phyloP scores from a whole-genome alignment of 1,140 invertebrate species.

The Hycleus cichorii region DNA sequence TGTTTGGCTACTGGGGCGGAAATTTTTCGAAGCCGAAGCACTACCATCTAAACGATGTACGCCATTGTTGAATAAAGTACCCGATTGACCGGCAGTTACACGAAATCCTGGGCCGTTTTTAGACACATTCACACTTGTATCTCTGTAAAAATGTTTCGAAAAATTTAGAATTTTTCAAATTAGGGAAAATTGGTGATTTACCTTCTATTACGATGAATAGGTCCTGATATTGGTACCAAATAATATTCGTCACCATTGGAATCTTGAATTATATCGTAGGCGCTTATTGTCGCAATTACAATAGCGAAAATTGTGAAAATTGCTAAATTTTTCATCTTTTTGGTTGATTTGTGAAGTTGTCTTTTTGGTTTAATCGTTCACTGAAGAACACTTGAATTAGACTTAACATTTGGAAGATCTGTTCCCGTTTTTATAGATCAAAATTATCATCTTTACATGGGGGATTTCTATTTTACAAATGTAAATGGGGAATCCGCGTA shows the following conservation, averaged over 20 bases:
- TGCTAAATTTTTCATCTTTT: too few relatives aligned
- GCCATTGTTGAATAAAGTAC: constrained; percentile 17
- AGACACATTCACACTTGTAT: constrained; percentile 7
- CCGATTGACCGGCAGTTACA: constrained; percentile 12
- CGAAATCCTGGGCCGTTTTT: constrained; percentile 1
- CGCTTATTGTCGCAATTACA: too few relatives aligned
- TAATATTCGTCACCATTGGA: not conserved
- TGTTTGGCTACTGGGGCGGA: constrained; percentile 10
- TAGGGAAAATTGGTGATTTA: not conserved
- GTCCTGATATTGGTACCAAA: not conserved
- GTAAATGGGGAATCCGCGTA: too few relatives aligned
- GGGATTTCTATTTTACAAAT: too few relatives aligned
- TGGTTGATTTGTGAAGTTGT: too few relatives aligned
- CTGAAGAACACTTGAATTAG: too few relatives aligned
- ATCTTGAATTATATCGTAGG: constrained; percentile 5
- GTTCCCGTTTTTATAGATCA: too few relatives aligned
- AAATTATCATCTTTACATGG: too few relatives aligned
- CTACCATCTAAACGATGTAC: constrained; percentile 9
- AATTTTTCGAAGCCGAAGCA: constrained; percentile 16
- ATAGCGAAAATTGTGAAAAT: too few relatives aligned
- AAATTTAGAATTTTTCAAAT: not conserved
- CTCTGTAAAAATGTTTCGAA: not conserved
- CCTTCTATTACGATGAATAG: constrained; percentile 1
- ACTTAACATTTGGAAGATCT: too few relatives aligned
- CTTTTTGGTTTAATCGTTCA: too few relatives aligned